Conservation (phyloP, 2,888 invertebrate genomes). For the Scaptomyza tumidula region DNA sequence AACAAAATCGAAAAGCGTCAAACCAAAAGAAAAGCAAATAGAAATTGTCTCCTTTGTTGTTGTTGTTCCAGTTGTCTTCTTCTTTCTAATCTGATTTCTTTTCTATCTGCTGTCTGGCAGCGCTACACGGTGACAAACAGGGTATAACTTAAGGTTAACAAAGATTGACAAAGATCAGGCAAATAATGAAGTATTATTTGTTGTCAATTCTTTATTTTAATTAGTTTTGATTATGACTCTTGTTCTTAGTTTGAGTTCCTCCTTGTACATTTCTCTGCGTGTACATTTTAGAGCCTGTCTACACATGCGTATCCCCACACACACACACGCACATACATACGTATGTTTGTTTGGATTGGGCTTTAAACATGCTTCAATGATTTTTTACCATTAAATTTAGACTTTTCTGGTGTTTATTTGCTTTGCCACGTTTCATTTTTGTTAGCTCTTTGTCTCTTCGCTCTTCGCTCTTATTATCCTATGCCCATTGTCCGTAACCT, state of each 20-base stretch:
- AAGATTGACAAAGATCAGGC: too few relatives aligned
- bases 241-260: neutral
- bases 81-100: slow-evolving; percentile 26
- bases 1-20: slow-evolving; percentile 6
- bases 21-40: slow-evolving; percentile 30
- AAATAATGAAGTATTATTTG: too few relatives aligned
- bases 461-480: slow-evolving; percentile 21
- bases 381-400: slow-evolving; percentile 75
- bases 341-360: slow-evolving; percentile 30
- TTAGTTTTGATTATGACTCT: too few relatives aligned
- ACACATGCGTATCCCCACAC: slow-evolving; percentile 8
- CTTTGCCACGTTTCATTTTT: slow-evolving; percentile 69
- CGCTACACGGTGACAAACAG: neutral
- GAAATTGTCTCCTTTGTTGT: slow-evolving; percentile 22
- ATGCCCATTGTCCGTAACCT: slow-evolving; percentile 15
- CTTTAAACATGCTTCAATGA: slow-evolving; percentile 69
- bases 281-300: neutral
- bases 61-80: neutral
- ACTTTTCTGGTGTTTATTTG: slow-evolving; percentile 78
- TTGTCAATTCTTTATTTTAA: too few relatives aligned
- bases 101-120: slow-evolving; percentile 15
- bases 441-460: slow-evolving; percentile 56
- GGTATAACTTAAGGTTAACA: too few relatives aligned
- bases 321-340: neutral
- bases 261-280: neutral